A percentile compares a stretch with the other conserved stretches of the same genome.
Conservation (phyloP, 2,797 vertebrate species). For the Micrastur ruficollis region DNA sequence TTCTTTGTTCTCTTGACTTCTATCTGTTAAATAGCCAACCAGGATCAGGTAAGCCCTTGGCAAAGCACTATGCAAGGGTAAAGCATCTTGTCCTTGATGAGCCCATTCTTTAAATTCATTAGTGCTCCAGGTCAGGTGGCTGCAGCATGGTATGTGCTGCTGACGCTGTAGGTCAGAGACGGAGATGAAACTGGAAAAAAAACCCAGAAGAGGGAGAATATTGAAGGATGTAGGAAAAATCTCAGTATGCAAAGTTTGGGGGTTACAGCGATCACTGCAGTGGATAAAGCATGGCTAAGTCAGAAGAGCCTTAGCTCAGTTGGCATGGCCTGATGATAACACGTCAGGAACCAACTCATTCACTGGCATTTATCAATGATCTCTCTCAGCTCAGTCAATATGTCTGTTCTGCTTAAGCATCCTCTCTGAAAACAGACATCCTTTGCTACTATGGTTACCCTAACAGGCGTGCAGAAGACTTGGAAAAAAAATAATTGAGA, state of each 20-base stretch:
- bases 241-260: not conserved
- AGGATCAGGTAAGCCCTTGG: conserved; percentile 83
- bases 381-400: not conserved
- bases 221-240: not conserved
- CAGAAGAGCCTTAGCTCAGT: not conserved
- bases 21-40: conserved; percentile 81
- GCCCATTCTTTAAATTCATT: conserved; percentile 79
- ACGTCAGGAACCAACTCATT: not conserved
- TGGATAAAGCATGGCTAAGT: not conserved
- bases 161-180: conserved; percentile 79
- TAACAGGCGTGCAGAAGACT: not conserved
- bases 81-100: conserved; percentile 63
- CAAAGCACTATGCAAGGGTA: conserved; percentile 56
- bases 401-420: not conserved
- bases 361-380: not conserved
- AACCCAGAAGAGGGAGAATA: not conserved
- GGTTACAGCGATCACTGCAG: not conserved
- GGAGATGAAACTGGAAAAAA: conserved; percentile 76
- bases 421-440: not conserved
- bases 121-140: conserved; percentile 85
- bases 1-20: conserved; percentile 31
- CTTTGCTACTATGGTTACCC: not conserved
- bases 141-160: conserved; percentile 83
- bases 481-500: not conserved
- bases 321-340: not conserved